Percentiles rank a stretch among this genome's conserved stretches.
phyloP scores from a whole-genome alignment of 2,113 vertebrate genomes.

The Rhea americana region DNA sequence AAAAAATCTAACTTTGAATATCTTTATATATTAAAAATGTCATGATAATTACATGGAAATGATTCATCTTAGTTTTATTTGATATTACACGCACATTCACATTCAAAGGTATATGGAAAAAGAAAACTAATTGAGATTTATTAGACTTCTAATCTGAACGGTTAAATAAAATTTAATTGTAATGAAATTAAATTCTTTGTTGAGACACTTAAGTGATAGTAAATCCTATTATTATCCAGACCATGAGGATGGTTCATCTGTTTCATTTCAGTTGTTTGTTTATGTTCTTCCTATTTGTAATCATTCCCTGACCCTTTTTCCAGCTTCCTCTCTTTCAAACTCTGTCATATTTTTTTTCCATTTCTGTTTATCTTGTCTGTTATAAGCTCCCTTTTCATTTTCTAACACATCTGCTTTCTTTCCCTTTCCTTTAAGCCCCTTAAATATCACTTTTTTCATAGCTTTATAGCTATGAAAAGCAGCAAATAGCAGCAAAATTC shows the following conservation, averaged over 20 bases:
- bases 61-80: not conserved
- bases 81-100: not conserved
- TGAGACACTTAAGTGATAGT: not conserved
- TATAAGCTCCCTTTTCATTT: not conserved
- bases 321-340: not conserved
- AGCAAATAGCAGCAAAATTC: not conserved
- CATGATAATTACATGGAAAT: not conserved
- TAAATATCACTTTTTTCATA: not conserved
- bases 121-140: not conserved
- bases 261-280: conserved; percentile 37
- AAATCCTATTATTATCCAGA: conserved; percentile 7
- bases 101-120: not conserved
- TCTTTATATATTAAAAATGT: not conserved
- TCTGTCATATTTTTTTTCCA: not conserved
- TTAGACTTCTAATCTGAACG: conserved; percentile 19
- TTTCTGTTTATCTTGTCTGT: not conserved
- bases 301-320: not conserved
- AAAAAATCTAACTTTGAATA: not conserved
- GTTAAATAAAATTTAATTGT: conserved; percentile 1
- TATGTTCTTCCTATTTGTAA: not conserved
- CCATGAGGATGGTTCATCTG: not conserved
- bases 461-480: not conserved
- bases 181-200: conserved; percentile 17
- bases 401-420: not conserved
- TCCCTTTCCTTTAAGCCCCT: not conserved